phyloP scores from a whole-genome alignment of 2,113 vertebrate species.

The Dendropsophus ebraccatus region DNA sequence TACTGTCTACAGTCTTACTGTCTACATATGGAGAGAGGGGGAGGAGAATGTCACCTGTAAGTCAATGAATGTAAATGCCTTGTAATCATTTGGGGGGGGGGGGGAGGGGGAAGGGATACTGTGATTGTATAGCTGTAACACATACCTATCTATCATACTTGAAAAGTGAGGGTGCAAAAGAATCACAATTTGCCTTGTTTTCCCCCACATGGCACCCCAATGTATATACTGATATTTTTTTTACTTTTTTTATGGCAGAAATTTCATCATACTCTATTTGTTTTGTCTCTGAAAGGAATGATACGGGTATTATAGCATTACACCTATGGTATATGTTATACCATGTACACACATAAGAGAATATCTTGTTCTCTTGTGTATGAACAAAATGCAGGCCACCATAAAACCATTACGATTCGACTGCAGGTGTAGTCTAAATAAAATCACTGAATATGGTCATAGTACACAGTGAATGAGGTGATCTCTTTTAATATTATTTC shows the following conservation, averaged over 20 bases:
- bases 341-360: not conserved
- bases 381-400: not conserved
- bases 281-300: not conserved
- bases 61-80: no score
- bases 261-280: not conserved
- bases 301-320: not conserved
- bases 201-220: no score
- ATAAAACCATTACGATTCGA: not conserved
- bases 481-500: conserved; percentile 65
- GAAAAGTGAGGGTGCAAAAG: no score
- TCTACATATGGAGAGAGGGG: no score
- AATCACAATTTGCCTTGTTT: no score
- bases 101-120: no score
- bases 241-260: not conserved
- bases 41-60: no score
- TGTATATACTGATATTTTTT: not conserved
- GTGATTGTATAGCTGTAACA: no score
- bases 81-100: no score
- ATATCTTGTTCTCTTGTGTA: not conserved
- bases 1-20: no score
- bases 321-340: not conserved
- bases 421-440: not conserved
- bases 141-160: no score
- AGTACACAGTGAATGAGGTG: conserved; percentile 43
- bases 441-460: conserved; percentile 2